These are phyloP conservation scores for Eupithecia dodoneata DNA, from an alignment of 2,888 invertebrate species.

Conservation along the genomic window DNA sequence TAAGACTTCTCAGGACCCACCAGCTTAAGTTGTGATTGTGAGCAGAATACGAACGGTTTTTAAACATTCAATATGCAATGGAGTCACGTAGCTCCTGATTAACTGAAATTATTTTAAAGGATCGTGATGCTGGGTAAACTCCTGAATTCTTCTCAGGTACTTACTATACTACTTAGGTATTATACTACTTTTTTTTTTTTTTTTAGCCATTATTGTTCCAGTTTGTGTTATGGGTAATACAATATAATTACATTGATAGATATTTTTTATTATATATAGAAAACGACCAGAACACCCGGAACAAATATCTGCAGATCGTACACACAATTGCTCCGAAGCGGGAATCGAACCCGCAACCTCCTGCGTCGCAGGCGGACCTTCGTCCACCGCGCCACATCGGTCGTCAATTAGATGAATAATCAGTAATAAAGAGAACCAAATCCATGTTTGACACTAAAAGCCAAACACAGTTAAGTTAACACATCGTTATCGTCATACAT, in stretches of 20 bases:
- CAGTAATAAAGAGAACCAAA: neutral
- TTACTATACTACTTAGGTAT: no score
- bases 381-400: no score
- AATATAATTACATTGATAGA: no score
- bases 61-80: slow-evolving; percentile 5
- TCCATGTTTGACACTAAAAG: neutral
- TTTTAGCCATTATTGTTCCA: no score
- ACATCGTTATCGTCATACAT: neutral
- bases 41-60: slow-evolving; percentile 2
- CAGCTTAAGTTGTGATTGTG: slow-evolving; percentile 5
- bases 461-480: neutral
- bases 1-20: neutral
- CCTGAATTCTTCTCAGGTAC: neutral
- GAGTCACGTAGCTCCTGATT: slow-evolving; percentile 2
- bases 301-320: no score
- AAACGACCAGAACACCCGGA: no score
- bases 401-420: neutral
- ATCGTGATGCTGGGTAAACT: neutral
- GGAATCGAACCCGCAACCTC: no score
- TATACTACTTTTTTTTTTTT: no score
- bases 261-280: no score
- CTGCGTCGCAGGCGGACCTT: no score
- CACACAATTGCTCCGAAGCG: no score
- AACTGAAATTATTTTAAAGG: slow-evolving; percentile 5
- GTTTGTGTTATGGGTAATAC: no score